Evolutionary conservation across 2,797 vertebrate genomes (phyloP), one percentile per base, ranked within the genome.

Genomic region (Helostoma temminkii): DNA sequence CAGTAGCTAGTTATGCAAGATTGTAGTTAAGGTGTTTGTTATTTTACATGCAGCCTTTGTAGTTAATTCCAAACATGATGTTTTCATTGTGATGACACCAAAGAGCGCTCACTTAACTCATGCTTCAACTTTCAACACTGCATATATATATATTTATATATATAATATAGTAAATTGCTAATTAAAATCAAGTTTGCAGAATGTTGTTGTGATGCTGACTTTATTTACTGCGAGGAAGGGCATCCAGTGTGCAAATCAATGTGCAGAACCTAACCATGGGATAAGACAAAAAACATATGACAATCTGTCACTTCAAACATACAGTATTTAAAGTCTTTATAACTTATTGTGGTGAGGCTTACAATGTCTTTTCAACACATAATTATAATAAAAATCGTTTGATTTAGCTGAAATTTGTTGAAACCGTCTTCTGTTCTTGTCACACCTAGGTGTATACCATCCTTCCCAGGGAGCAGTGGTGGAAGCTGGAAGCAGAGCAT

Each of bases 391-490:
- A 41, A n/a, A 41, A 41, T n/a, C 39, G 7, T 41, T 8, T 41
- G 1, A 8, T 41, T 41, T 5, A 18, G 7, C 1, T 18, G 39
- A n/a, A 42, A 8, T 15, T n/a, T 42, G 41, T 43, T 19, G n/a
- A 43, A 10, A 21, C 42, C 42, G 11, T 19, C n/a, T 32, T 22
- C 14, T 34, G 10, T 65, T 61, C 18, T 11, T 46, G 54, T 71
- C 28, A 42, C 47, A 55, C 67, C 24, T 68, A 98, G 96, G 80
- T 76, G 19, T 58, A 49, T 0, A 3, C 71, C 1, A 34, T 86
- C 70, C 87, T 99, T 53, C 96, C 96, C 0, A 93, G 98, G 50
- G 95, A 98, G 64, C 87, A 91, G 0, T 98, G 97, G 97, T 90
- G 88, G 55, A 74, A 86, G 0, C 84, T 97, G 60, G 96, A 96